Base-by-base conservation (phyloP, 2,797 vertebrate genomes). In the Mus spretus region DNA sequence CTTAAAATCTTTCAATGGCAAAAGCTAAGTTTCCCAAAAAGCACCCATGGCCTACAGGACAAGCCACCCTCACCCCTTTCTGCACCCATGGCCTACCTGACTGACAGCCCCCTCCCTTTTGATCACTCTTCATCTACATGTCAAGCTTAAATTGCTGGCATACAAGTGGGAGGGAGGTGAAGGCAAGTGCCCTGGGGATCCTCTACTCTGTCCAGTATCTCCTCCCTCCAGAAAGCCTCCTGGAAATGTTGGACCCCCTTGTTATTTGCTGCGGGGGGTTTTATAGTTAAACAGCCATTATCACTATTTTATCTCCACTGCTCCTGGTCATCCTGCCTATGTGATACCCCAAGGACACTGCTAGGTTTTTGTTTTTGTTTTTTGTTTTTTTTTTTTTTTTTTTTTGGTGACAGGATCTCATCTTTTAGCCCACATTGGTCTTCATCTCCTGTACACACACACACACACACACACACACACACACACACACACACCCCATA, bases 1-100 rank as follows among this genome's bases (percentile, higher is more conserved):
- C 65, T 97, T 93, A 96, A 77, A 94, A 80, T 11, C 44, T 65
- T 95, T 94, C 34, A 89, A 3, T 74, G 78, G 50, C 65, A 81
- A 93, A 94, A 93, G 59, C 47, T 89, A 93, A 84, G 95, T 44
- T 78, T 37, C 9, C 83, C 84, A 34, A 63, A 20, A 34, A 89
- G 79, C 53, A 70, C 77, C 89, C 13, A 67, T 90, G 47, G 40
- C 79, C 82, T 28, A 4, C 31, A 37, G 67, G 57, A 19, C 37
- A 34, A 13, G 2, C 44, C 28, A 59, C 31, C 37, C 24, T 59
- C 55, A 17, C 22, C 59, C 22, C 59, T 10, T 24, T 26, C 22
- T 61, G 59, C 59, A 61, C 8, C 22, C 59, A 61, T 61, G 59
- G 59, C 59, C 22, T 61, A 61, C 22, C 24, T 7, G 17, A 59